Percentiles rank a stretch among this genome's conserved stretches.
Evolutionary conservation across 2,113 vertebrate genomes (phyloP).

Genomic region (Otis tarda): DNA sequence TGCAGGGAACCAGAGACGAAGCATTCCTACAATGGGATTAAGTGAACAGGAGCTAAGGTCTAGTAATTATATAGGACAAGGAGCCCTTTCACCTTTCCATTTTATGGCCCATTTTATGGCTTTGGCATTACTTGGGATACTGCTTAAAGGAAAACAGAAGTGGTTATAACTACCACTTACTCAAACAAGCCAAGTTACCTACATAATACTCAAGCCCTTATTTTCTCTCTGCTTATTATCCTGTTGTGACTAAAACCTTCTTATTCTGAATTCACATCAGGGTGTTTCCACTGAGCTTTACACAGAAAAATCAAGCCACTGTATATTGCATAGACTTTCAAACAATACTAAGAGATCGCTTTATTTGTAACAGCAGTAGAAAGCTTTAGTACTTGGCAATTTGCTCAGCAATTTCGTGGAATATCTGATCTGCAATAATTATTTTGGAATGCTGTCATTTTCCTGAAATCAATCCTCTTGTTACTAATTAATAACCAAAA

Average conservation of each 20-base stretch:
- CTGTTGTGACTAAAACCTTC: background rate
- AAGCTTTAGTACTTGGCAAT: background rate
- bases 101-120: background rate
- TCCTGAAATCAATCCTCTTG: background rate
- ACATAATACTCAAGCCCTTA: constrained; percentile 4
- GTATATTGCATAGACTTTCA: background rate
- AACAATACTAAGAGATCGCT: background rate
- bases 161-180: constrained; percentile 12
- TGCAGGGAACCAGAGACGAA: background rate
- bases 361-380: background rate
- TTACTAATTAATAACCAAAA: background rate
- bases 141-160: constrained; percentile 32
- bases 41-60: constrained; percentile 9
- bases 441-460: background rate
- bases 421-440: background rate
- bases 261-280: background rate
- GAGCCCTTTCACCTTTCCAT: constrained; percentile 15
- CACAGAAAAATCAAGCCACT: background rate
- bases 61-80: constrained; percentile 18
- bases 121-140: background rate
- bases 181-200: constrained; percentile 20
- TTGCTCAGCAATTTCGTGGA: background rate
- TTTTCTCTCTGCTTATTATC: constrained; percentile 15
- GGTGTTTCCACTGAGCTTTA: background rate
- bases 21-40: background rate